These are phyloP conservation scores for Pterocles orientalis DNA, from an alignment of 2,113 vertebrate species.

Conservation along the genomic window DNA sequence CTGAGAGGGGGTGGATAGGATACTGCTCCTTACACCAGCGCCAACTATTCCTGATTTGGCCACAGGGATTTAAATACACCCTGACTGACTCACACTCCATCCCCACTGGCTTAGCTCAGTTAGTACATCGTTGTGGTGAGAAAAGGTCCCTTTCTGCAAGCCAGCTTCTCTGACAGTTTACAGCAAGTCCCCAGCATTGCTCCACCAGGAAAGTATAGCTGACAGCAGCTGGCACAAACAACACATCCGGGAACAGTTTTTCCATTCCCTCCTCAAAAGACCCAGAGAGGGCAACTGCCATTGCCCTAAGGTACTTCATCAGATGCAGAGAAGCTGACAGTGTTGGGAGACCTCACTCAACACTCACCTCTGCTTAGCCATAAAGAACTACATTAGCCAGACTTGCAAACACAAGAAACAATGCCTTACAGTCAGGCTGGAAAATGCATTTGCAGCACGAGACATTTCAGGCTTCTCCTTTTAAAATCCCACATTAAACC, in stretches of 20 bases:
- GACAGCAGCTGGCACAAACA: conserved; percentile 8
- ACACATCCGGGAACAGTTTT: background rate
- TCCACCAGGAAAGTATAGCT: background rate
- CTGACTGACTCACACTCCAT: fast-evolving
- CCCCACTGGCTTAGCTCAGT: background rate
- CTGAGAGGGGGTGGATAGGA: background rate
- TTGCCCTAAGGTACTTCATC: background rate
- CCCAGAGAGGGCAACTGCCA: background rate
- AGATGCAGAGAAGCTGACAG: background rate
- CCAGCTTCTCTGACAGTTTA: background rate
- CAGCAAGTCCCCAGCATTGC: background rate
- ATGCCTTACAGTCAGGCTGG: conserved; percentile 35
- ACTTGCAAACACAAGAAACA: conserved; percentile 42
- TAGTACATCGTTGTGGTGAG: background rate
- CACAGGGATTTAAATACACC: background rate
- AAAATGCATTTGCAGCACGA: conserved; percentile 37
- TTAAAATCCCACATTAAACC: conserved; percentile 5
- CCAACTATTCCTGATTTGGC: background rate
- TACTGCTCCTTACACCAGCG: background rate
- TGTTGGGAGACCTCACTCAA: background rate
- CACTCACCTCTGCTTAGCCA: conserved; percentile 44
- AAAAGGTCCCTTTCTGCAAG: background rate
- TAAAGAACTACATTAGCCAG: conserved; percentile 7
- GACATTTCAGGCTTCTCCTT: conserved; percentile 33
- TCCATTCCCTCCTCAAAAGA: background rate